These are phyloP conservation scores for Toxostoma redivivum DNA, from an alignment of 2,113 vertebrate genomes.

Conservation along the genomic window DNA sequence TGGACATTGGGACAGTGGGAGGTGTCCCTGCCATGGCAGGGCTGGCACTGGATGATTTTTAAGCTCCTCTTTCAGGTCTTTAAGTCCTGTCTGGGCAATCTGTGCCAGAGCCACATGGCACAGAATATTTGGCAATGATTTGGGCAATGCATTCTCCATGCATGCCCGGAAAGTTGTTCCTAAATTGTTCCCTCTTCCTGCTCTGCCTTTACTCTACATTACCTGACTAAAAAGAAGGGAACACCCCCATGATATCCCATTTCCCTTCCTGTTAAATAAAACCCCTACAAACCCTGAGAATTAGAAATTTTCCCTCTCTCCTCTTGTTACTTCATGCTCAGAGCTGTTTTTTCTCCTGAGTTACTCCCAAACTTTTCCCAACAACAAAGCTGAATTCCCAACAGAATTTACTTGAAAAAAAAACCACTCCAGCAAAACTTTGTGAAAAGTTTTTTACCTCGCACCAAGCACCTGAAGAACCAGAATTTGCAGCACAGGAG, in stretches of 20 bases:
- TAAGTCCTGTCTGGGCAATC: not conserved
- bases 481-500: not conserved
- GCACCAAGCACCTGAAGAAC: rapidly evolving
- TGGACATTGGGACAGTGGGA: not conserved
- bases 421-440: not conserved
- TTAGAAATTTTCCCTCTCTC: not conserved
- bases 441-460: not conserved
- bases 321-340: not conserved
- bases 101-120: not conserved
- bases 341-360: not conserved
- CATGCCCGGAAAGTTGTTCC: not conserved
- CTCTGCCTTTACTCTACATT: not conserved
- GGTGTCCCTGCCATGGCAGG: not conserved
- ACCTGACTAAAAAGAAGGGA: not conserved
- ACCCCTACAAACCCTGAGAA: not conserved
- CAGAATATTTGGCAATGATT: not conserved
- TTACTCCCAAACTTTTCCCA: not conserved
- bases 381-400: not conserved
- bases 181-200: not conserved
- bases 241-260: not conserved
- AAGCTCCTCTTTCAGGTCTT: not conserved
- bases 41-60: rapidly evolving
- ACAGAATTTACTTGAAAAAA: not conserved
- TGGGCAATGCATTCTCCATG: not conserved
- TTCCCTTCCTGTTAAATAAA: not conserved